A percentile compares a stretch with the other conserved stretches of the same genome.
These are phyloP conservation scores for Carduelis carduelis DNA, from an alignment of 2,797 vertebrate genomes.

Conservation along the genomic window DNA sequence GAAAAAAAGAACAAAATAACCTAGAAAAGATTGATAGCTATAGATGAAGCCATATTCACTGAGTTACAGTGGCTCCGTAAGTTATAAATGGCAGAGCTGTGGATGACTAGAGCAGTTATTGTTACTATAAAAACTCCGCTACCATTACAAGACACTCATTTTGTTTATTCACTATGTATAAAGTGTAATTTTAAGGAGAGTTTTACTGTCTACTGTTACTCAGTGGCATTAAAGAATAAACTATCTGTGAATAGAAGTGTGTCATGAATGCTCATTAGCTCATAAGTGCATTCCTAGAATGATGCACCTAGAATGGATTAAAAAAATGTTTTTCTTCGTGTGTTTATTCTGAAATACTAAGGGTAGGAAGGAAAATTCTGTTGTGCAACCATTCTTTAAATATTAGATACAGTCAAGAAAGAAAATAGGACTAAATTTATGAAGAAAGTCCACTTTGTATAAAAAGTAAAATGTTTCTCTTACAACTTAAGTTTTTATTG, in stretches of 20 bases:
- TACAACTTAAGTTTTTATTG: background rate
- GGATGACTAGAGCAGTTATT: background rate
- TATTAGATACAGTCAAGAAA: background rate
- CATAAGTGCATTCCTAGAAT: background rate
- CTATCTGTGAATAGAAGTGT: background rate
- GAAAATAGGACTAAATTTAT: background rate
- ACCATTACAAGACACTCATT: background rate
- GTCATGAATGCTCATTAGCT: background rate
- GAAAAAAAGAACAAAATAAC: background rate
- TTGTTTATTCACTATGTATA: background rate
- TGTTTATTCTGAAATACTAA: background rate
- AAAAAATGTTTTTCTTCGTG: background rate
- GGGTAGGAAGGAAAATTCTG: background rate
- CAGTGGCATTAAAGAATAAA: background rate
- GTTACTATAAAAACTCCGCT: background rate
- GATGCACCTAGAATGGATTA: background rate
- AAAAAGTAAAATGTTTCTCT: background rate
- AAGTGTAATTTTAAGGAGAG: background rate
- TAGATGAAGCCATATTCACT: background rate
- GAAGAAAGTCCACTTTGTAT: background rate
- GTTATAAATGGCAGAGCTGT: background rate
- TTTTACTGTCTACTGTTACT: slow-evolving; percentile 1
- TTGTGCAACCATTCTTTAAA: background rate
- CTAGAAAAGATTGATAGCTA: background rate
- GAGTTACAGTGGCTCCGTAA: background rate